These are phyloP conservation scores for Phyllotis vaccarum DNA, from an alignment of 2,797 vertebrate genomes.

Conservation along the genomic window DNA sequence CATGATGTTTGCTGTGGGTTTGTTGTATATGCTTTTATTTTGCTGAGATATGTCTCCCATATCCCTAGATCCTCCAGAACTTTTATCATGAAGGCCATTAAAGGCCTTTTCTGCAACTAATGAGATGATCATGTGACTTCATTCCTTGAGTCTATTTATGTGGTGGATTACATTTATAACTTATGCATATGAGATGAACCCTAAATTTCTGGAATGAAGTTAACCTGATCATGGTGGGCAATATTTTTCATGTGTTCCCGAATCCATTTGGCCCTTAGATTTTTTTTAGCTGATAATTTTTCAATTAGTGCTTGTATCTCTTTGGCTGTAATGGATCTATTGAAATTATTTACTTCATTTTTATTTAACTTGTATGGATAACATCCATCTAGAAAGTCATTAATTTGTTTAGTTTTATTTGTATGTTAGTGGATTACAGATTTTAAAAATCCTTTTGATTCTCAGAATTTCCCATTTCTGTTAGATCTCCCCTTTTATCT, in stretches of 20 bases:
- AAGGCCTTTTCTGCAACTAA: not conserved
- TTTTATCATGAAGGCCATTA: not conserved
- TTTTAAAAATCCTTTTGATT: not conserved
- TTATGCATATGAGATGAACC: not conserved
- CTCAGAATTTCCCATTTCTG: not conserved
- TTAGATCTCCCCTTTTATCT: not conserved
- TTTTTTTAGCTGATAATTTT: not conserved
- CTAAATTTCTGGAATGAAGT: not conserved
- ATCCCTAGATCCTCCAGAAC: not conserved
- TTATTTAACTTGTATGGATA: not conserved
- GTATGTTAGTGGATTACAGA: not conserved
- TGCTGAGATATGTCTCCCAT: not conserved
- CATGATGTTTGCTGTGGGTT: not conserved
- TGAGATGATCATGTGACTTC: not conserved
- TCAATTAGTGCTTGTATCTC: not conserved
- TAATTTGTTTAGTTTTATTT: not conserved
- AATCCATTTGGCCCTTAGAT: not conserved
- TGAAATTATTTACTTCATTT: not conserved
- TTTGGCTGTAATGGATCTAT: not conserved
- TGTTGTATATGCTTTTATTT: not conserved
- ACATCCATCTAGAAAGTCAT: not conserved
- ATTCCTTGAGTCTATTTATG: not conserved
- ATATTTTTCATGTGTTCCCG: not conserved
- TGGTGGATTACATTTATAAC: not conserved
- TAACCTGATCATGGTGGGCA: not conserved